Percentiles rank a stretch among this genome's conserved stretches.
Conservation (phyloP, 2,113 vertebrate genomes). For the Ictalurus punctatus region DNA sequence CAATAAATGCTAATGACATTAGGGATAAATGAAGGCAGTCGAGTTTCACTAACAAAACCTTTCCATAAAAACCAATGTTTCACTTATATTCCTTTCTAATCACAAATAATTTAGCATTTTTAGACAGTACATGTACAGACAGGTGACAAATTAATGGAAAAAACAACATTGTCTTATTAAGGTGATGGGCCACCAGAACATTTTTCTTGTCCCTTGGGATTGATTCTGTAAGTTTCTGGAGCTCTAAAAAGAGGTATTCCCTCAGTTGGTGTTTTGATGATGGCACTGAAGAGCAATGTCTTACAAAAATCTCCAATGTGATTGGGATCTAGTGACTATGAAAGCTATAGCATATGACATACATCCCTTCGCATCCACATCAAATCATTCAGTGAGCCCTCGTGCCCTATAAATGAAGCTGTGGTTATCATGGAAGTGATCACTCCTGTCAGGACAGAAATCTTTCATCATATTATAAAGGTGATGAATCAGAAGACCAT, state of each 20-base stretch:
- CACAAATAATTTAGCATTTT: background rate
- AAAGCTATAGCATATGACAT: background rate
- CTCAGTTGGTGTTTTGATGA: background rate
- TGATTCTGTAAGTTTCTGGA: background rate
- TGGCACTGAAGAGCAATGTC: background rate
- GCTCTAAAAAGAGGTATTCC: background rate
- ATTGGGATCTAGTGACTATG: background rate
- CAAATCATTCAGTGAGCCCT: background rate
- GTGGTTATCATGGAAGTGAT: background rate
- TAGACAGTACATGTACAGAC: background rate
- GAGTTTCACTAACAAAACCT: background rate
- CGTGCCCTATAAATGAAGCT: background rate
- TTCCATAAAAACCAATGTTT: background rate
- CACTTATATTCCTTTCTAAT: background rate
- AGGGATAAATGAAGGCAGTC: background rate
- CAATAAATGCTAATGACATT: background rate
- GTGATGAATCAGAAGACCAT: background rate
- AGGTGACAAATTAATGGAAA: background rate
- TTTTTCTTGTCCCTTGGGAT: background rate
- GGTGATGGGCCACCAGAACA: background rate
- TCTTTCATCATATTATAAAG: background rate
- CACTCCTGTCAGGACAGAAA: background rate
- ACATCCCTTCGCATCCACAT: background rate
- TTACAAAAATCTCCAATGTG: background rate
- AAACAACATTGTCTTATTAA: background rate